phyloP scores from a whole-genome alignment of 1,140 invertebrate species.

The Heliconius himera region DNA sequence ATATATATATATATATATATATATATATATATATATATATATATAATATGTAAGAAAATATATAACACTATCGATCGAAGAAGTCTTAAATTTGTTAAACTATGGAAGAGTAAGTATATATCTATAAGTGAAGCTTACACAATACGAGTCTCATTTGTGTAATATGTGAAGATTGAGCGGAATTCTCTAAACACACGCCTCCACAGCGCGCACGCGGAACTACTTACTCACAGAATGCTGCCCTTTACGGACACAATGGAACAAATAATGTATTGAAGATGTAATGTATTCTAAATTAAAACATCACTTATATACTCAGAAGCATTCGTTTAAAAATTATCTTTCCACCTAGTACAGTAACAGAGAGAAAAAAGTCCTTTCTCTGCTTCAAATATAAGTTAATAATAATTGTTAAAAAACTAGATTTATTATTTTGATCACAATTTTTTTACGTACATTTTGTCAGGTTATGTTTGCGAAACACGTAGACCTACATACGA shows the following conservation, averaged over 20 bases:
- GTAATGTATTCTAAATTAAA: neutral
- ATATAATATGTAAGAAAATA: too few relatives aligned
- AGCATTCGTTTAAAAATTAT: neutral
- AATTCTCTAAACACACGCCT: neutral
- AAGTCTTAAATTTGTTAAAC: too few relatives aligned
- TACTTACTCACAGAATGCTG: neutral
- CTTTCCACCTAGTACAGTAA: neutral
- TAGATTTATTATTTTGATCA: too few relatives aligned
- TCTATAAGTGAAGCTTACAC: neutral
- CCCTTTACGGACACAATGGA: neutral
- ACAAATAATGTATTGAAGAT: neutral
- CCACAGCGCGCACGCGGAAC: neutral
- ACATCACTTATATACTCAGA: neutral
- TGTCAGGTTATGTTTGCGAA: neutral
- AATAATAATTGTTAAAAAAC: too few relatives aligned
- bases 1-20: too few relatives aligned
- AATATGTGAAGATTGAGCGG: neutral
- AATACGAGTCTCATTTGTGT: neutral
- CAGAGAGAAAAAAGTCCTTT: neutral
- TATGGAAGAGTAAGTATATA: too few relatives aligned
- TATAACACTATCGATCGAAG: too few relatives aligned
- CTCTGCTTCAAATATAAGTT: too few relatives aligned
- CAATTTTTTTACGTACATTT: too few relatives aligned
- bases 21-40: too few relatives aligned
- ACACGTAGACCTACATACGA: neutral